A percentile compares a stretch with the other conserved stretches of the same genome.
These are phyloP conservation scores for Onychostruthus taczanowskii DNA, from an alignment of 2,113 vertebrate species.

Conservation along the genomic window DNA sequence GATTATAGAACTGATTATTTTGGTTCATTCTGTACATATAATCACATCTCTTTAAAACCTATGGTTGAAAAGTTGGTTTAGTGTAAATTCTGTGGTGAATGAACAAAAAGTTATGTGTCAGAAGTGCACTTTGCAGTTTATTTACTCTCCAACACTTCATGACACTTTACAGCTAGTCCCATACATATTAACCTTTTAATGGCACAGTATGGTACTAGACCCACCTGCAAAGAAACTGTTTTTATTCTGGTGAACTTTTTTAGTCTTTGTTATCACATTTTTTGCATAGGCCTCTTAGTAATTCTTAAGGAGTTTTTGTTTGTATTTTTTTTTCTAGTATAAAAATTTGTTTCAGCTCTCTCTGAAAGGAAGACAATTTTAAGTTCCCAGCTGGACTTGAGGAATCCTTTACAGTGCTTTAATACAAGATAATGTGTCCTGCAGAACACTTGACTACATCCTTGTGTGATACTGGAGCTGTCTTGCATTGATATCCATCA, in stretches of 20 bases:
- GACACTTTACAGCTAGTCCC: background rate
- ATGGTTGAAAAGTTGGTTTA: background rate
- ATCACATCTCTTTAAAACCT: background rate
- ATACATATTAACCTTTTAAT: background rate
- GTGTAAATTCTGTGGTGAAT: background rate
- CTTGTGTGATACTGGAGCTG: background rate
- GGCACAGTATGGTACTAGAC: background rate
- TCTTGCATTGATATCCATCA: background rate
- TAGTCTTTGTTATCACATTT: background rate
- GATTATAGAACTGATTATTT: background rate
- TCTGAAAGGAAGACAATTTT: background rate
- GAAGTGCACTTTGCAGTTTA: background rate
- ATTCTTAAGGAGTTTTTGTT: background rate
- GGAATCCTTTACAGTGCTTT: background rate
- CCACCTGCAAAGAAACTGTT: background rate
- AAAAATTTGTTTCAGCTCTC: background rate
- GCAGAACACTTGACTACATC: background rate
- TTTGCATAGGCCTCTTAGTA: background rate
- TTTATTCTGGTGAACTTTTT: background rate
- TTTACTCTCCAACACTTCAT: background rate
- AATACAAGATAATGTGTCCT: background rate
- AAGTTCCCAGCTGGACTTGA: background rate
- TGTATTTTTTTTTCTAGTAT: too few species aligned
- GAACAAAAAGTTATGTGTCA: background rate
- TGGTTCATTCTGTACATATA: background rate